Evolutionary conservation across 30 jellyfish, hydroid and myxozoan species (phyloP).

Genomic region (Pseudorhiza aurosa): DNA sequence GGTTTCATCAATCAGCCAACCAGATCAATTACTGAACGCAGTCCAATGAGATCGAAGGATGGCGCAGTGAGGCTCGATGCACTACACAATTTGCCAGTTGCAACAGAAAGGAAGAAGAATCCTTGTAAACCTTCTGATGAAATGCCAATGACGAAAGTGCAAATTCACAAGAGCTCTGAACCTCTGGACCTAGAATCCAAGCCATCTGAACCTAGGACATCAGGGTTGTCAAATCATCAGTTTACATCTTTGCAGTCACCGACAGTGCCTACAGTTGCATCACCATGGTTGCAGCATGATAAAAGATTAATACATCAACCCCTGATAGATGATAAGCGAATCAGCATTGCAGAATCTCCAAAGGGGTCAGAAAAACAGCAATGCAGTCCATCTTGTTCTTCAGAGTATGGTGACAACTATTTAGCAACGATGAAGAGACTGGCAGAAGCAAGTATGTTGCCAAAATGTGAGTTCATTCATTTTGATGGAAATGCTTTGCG

Average conservation of each 20-base stretch:
- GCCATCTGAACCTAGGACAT: conserved; percentile 19
- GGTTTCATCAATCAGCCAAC: conserved; percentile 30
- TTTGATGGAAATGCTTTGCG: conserved; percentile 50
- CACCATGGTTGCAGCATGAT: conserved; percentile 22
- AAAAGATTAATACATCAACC: too few species aligned
- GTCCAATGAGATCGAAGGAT: conserved; percentile 39
- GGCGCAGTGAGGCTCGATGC: conserved; percentile 3
- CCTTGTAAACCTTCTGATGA: conserved; percentile 26
- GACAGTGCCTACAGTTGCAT: conserved; percentile 13
- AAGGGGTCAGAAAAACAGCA: not conserved
- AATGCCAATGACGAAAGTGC: conserved; percentile 18
- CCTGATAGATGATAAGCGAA: conserved; percentile 32
- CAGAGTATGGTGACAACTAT: conserved; percentile 24
- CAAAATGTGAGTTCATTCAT: conserved; percentile 32
- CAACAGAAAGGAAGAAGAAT: conserved; percentile 31
- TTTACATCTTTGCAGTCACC: conserved; percentile 46
- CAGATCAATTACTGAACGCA: conserved; percentile 36
- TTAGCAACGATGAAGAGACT: conserved; percentile 35
- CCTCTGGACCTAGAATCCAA: too few species aligned
- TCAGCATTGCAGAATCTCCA: conserved; percentile 1
- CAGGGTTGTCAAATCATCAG: conserved; percentile 49
- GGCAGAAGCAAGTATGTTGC: conserved; percentile 44
- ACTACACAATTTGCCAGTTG: conserved; percentile 10
- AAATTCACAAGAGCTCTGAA: conserved; percentile 39
- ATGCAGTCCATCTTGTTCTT: conserved; percentile 14